phyloP scores from a whole-genome alignment of 2,797 vertebrate species.

The Brachyalestes nurse region DNA sequence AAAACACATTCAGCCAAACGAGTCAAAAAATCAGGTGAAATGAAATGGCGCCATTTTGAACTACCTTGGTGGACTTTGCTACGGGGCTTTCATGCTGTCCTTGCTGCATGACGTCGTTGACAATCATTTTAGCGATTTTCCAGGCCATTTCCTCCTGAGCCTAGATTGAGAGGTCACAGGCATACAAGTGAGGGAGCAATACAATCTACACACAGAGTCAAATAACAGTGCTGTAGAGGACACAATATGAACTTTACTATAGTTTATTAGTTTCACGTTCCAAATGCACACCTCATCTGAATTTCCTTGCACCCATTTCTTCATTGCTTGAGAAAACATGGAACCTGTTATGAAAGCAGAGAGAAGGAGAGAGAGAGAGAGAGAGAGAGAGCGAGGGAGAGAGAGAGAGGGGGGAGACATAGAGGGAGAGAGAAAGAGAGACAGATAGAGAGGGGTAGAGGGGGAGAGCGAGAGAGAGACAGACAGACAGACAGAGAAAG shows the following conservation, averaged over 20 bases:
- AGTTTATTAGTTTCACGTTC: constrained; percentile 21
- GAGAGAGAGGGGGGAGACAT: not conserved
- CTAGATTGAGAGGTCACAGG: constrained; percentile 66
- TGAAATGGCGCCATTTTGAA: not conserved
- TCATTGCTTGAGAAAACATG: constrained; percentile 99
- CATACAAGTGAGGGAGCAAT: not conserved
- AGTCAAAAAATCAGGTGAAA: not conserved
- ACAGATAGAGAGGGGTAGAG: no score
- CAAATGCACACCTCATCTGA: constrained; percentile 88
- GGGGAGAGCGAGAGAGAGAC: no score
- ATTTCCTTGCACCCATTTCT: constrained; percentile 99
- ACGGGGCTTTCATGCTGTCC: constrained; percentile 83
- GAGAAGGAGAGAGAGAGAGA: not conserved
- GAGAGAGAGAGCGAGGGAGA: constrained; percentile 9
- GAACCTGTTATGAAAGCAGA: constrained; percentile 80
- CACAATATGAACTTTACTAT: not conserved
- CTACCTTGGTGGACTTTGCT: constrained; percentile 80
- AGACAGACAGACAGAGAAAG: no score
- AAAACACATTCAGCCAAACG: not conserved
- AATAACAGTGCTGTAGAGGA: not conserved
- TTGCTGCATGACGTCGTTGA: constrained; percentile 97
- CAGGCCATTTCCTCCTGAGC: constrained; percentile 99
- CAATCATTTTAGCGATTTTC: constrained; percentile 99
- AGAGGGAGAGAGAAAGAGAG: no score
- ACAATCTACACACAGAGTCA: not conserved